Percentiles rank a stretch among this genome's conserved stretches.
Conservation (phyloP, 2,888 invertebrate species). For the Slavum lentiscoides region DNA sequence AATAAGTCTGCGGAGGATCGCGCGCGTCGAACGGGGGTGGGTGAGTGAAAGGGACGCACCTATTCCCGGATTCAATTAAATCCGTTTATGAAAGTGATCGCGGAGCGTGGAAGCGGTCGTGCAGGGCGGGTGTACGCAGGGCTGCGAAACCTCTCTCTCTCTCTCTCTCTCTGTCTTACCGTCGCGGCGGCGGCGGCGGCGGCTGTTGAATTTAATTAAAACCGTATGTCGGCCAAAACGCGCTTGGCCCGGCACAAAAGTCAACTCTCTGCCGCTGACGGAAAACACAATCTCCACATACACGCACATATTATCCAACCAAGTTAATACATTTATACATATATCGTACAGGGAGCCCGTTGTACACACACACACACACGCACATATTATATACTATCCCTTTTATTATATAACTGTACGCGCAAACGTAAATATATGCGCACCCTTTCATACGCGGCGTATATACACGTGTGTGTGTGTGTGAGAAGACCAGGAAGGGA, state of each 20-base stretch:
- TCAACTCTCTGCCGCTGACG: conserved; percentile 47
- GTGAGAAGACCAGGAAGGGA: background rate
- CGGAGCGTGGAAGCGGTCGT: background rate
- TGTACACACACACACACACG: background rate
- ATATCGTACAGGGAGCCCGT: background rate
- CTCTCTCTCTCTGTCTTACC: background rate
- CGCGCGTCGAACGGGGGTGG: background rate
- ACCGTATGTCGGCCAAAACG: conserved; percentile 51
- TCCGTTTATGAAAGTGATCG: conserved; percentile 52
- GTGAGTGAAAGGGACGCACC: conserved; percentile 21
- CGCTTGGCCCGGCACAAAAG: conserved; percentile 45
- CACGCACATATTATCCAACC: no score
- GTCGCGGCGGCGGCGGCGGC: conserved; percentile 44
- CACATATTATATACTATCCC: background rate
- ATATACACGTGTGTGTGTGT: background rate
- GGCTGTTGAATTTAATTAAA: conserved; percentile 54
- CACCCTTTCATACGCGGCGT: background rate
- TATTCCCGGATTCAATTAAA: conserved; percentile 52
- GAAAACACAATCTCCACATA: conserved; percentile 46
- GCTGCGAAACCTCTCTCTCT: background rate
- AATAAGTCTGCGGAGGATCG: background rate
- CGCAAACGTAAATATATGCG: background rate
- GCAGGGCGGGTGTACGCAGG: background rate
- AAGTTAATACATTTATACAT: conserved; percentile 3
- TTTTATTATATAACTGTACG: background rate